Percentiles rank a stretch among this genome's conserved stretches.
Conservation (phyloP, 1,140 invertebrate species). For the Saccostrea echinata region DNA sequence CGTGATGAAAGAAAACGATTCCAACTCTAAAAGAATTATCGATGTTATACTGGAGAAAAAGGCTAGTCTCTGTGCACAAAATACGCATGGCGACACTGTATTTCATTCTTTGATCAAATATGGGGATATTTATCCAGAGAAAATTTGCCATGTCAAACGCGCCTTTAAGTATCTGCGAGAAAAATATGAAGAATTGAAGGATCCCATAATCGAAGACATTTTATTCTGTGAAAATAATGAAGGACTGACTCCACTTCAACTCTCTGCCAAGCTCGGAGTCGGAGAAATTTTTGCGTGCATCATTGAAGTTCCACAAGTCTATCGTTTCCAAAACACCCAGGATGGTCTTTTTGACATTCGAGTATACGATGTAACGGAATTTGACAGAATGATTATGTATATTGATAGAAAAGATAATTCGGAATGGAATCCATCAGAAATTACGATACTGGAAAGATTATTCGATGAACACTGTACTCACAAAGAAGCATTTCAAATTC, state of each 20-base stretch:
- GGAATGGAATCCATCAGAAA: neutral
- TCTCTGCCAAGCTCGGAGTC: slow-evolving; percentile 61
- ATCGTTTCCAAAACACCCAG: slow-evolving; percentile 56
- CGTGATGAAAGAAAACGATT: neutral
- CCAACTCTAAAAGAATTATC: slow-evolving; percentile 57
- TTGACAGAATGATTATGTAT: slow-evolving; percentile 18
- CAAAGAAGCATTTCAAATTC: slow-evolving; percentile 56
- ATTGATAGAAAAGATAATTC: neutral
- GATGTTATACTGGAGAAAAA: slow-evolving; percentile 55
- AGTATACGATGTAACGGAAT: slow-evolving; percentile 65
- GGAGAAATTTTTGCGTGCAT: slow-evolving; percentile 61
- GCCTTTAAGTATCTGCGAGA: neutral
- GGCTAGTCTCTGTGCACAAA: slow-evolving; percentile 47
- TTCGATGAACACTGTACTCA: slow-evolving; percentile 38
- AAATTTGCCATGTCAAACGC: slow-evolving; percentile 52
- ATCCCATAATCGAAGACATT: slow-evolving; percentile 22
- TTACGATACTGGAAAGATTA: slow-evolving; percentile 56
- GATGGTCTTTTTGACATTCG: slow-evolving; percentile 67
- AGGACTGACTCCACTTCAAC: slow-evolving; percentile 58
- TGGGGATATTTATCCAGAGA: slow-evolving; percentile 64
- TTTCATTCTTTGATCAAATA: slow-evolving; percentile 68
- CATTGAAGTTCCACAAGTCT: slow-evolving; percentile 63
- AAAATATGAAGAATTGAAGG: neutral
- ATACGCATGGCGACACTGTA: slow-evolving; percentile 64
- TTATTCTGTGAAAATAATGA: slow-evolving; percentile 65